phyloP scores from a whole-genome alignment of 64 coral and sea anemone species.

The Dendronephthya gigantea region DNA sequence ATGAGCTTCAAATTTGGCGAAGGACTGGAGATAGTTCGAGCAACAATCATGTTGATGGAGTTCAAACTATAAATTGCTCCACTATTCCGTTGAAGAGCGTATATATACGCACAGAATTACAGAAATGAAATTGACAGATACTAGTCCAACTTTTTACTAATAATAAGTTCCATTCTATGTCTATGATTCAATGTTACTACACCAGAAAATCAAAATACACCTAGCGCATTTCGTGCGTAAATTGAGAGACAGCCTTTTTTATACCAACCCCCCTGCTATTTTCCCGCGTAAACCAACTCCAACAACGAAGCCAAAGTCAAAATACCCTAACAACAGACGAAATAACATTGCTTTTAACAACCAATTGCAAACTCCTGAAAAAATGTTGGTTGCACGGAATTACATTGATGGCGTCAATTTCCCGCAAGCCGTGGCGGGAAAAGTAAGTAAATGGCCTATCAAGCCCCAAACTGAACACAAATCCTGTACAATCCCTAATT shows the following conservation, averaged over 20 bases:
- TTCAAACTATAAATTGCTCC: neutral
- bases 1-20: conserved; percentile 13
- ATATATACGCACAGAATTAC: neutral
- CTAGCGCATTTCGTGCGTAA: neutral
- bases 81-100: conserved; percentile 41
- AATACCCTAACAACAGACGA: neutral
- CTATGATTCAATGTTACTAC: neutral
- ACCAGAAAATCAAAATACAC: no score
- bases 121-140: neutral
- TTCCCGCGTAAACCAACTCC: neutral
- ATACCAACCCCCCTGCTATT: neutral
- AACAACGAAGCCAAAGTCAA: neutral
- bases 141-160: no score
- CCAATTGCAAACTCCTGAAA: neutral
- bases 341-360: neutral
- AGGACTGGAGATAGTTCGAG: neutral
- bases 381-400: neutral
- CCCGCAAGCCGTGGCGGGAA: neutral
- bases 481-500: neutral
- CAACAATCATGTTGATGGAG: neutral
- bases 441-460: neutral
- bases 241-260: neutral
- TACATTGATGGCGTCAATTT: neutral
- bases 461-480: neutral
- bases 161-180: neutral